Conservation (phyloP, 2,113 vertebrate species). For the Cercocebus atys region DNA sequence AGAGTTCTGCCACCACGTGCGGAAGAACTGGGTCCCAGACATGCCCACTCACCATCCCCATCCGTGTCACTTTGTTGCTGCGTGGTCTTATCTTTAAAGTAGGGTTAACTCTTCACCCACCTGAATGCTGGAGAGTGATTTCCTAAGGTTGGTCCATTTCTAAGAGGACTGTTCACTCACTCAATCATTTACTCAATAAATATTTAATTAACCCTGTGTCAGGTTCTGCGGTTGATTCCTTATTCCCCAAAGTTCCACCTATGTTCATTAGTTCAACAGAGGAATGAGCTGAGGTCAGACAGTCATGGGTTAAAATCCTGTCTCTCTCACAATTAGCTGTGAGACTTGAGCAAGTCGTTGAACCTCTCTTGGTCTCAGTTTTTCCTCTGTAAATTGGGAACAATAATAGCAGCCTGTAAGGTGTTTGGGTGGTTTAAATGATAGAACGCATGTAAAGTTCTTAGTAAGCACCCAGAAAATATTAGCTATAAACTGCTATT, state of each 20-base stretch:
- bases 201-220: neutral
- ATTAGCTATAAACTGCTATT: too few species aligned
- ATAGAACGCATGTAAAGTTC: neutral
- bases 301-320: neutral
- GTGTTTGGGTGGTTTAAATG: neutral
- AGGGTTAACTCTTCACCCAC: too few species aligned
- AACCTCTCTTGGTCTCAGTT: neutral
- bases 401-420: too few species aligned
- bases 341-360: neutral
- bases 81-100: neutral
- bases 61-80: neutral
- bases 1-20: accelerated
- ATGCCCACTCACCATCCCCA: accelerated
- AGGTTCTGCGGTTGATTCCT: neutral
- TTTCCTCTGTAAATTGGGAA: neutral
- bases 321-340: neutral
- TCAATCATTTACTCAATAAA: neutral
- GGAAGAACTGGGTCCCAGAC: neutral
- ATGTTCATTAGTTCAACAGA: neutral
- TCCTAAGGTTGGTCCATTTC: neutral
- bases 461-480: neutral
- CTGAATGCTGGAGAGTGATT: neutral
- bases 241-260: neutral
- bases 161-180: neutral
- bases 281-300: neutral